Conservation (phyloP, 2,888 invertebrate genomes). For the Caenorhabditis sp. region DNA sequence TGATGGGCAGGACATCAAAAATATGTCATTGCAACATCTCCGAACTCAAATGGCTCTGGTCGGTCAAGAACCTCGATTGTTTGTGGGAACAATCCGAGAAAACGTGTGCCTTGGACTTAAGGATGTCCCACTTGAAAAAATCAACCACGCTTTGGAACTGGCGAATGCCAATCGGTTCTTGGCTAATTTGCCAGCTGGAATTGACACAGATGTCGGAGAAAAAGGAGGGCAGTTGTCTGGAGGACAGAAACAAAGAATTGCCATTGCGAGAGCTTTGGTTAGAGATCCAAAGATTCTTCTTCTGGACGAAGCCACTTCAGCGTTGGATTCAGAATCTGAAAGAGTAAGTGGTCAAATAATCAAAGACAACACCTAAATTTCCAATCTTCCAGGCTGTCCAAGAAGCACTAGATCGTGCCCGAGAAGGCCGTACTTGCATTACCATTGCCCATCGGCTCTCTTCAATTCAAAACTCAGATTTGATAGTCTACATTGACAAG, state of each 20-base stretch:
- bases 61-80: constrained; percentile 94
- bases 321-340: constrained; percentile 80
- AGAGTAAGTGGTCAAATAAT: no score
- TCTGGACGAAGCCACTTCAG: constrained; percentile 72
- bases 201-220: constrained; percentile 88
- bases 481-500: constrained; percentile 75
- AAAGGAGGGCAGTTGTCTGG: constrained; percentile 90
- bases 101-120: constrained; percentile 91
- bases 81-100: constrained; percentile 86
- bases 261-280: constrained; percentile 87
- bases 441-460: constrained; percentile 79
- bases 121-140: constrained; percentile 69
- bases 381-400: constrained; percentile 74
- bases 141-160: constrained; percentile 71
- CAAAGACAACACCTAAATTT: no score
- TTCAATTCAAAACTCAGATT: constrained; percentile 76
- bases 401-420: constrained; percentile 76
- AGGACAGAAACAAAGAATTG: constrained; percentile 92
- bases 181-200: constrained; percentile 69
- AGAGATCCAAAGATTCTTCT: constrained; percentile 69
- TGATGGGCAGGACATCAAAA: constrained; percentile 86
- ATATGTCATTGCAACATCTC: constrained; percentile 87
- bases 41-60: constrained; percentile 92
- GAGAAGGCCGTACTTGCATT: constrained; percentile 76
- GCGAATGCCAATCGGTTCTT: constrained; percentile 73